These are phyloP conservation scores for Tenthredo distinguenda DNA, from an alignment of 2,888 invertebrate species.

Conservation along the genomic window DNA sequence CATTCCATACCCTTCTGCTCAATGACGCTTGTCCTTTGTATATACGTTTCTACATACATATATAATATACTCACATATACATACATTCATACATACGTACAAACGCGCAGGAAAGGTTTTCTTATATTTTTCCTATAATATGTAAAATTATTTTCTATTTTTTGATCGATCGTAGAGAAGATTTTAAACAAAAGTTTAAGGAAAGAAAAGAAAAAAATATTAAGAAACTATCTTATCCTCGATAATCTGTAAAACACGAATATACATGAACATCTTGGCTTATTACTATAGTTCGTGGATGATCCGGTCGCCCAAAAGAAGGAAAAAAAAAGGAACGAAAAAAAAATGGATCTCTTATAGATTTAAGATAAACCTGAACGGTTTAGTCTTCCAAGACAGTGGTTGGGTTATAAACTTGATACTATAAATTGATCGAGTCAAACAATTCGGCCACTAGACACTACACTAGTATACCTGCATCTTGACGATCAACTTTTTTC, in stretches of 20 bases:
- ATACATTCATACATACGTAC: background rate
- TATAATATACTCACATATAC: background rate
- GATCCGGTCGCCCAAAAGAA: background rate
- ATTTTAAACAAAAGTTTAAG: background rate
- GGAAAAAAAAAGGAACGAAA: background rate
- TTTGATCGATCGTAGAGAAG: too few relatives aligned
- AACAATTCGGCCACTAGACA: constrained; percentile 18
- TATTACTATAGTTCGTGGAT: background rate
- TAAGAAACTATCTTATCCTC: background rate
- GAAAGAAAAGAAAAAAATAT: background rate
- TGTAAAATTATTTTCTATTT: too few relatives aligned
- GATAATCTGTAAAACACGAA: background rate
- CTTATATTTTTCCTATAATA: too few relatives aligned
- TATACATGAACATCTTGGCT: constrained; percentile 1
- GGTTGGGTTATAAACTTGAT: constrained; percentile 39
- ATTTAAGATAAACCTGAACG: constrained; percentile 31
- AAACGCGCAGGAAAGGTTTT: background rate
- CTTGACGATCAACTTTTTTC: constrained; percentile 30
- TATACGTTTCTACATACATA: background rate
- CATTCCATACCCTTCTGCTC: constrained; percentile 56
- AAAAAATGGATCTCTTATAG: constrained; percentile 26
- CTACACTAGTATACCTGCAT: background rate
- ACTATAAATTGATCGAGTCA: constrained; percentile 47
- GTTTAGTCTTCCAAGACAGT: constrained; percentile 45
- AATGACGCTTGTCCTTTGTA: constrained; percentile 66